Conservation (phyloP, 2,113 vertebrate species). For the Apodemus sylvaticus region DNA sequence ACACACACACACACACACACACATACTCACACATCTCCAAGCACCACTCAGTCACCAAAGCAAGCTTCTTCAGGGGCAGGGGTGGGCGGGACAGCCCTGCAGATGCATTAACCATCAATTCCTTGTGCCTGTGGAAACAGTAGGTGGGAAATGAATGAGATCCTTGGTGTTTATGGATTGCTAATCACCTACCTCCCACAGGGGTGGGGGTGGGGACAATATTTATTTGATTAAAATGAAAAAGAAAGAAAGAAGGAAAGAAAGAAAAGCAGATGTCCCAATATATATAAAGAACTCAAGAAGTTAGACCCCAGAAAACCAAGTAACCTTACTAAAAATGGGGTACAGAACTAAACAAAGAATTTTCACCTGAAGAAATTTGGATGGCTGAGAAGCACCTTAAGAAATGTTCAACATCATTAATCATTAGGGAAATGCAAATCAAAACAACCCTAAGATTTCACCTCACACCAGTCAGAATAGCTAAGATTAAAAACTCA, state of each 20-base stretch:
- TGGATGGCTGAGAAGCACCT: too few relatives aligned
- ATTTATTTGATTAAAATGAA: neutral
- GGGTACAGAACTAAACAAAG: too few relatives aligned
- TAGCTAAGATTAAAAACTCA: too few relatives aligned
- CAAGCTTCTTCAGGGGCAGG: neutral
- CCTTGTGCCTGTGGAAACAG: neutral
- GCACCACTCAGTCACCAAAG: neutral
- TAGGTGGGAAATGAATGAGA: conserved; percentile 25
- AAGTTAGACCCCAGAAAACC: too few relatives aligned
- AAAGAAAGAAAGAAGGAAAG: neutral
- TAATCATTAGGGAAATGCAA: too few relatives aligned
- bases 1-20: too few relatives aligned
- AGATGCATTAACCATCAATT: neutral
- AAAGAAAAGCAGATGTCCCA: neutral
- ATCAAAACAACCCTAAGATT: too few relatives aligned
- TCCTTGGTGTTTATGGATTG: neutral
- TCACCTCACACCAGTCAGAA: too few relatives aligned
- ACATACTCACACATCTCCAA: neutral
- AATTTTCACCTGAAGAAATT: too few relatives aligned
- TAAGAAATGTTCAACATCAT: too few relatives aligned
- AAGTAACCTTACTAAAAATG: too few relatives aligned
- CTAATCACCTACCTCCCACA: neutral
- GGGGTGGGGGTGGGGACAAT: neutral
- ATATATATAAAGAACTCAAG: too few relatives aligned
- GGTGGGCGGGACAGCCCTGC: neutral